Percentiles rank a stretch among this genome's conserved stretches.
phyloP scores from a whole-genome alignment of 1,140 invertebrate species.

The Conus betulinus region DNA sequence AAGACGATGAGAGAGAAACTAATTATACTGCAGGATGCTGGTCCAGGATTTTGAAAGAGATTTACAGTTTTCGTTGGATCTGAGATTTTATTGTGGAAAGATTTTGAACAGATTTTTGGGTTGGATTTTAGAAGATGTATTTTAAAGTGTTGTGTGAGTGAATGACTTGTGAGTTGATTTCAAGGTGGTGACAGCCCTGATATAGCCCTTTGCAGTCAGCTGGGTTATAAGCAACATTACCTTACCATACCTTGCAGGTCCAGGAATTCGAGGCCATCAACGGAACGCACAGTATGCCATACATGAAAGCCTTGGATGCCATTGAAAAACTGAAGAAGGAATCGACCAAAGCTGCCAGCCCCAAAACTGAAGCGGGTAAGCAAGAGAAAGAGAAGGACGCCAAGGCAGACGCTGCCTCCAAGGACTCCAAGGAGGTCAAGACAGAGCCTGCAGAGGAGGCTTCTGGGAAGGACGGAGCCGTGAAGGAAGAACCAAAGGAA shows the following conservation, averaged over 20 bases:
- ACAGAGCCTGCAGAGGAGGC: conserved; percentile 39
- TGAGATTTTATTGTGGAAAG: too few relatives aligned
- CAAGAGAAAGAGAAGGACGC: conserved; percentile 71
- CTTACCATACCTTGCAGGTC: conserved; percentile 76
- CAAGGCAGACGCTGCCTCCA: conserved; percentile 51
- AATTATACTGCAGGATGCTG: too few relatives aligned
- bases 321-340: conserved; percentile 71
- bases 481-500: conserved; percentile 31
- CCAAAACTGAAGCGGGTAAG: conserved; percentile 49
- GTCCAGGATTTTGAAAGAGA: too few relatives aligned
- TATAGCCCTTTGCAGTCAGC: too few relatives aligned
- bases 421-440: conserved; percentile 62
- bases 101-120: too few relatives aligned
- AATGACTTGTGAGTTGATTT: too few relatives aligned
- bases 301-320: conserved; percentile 82
- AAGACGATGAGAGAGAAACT: too few relatives aligned
- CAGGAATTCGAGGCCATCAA: conserved; percentile 99
- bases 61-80: too few relatives aligned
- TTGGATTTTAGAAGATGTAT: too few relatives aligned
- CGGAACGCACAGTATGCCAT: conserved; percentile 97
- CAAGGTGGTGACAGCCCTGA: too few relatives aligned
- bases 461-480: conserved; percentile 53
- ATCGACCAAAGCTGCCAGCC: conserved; percentile 69
- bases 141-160: too few relatives aligned
- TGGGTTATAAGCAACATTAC: too few relatives aligned